Conservation (phyloP, 2,888 invertebrate species). For the Falcaria lacertinaria region DNA sequence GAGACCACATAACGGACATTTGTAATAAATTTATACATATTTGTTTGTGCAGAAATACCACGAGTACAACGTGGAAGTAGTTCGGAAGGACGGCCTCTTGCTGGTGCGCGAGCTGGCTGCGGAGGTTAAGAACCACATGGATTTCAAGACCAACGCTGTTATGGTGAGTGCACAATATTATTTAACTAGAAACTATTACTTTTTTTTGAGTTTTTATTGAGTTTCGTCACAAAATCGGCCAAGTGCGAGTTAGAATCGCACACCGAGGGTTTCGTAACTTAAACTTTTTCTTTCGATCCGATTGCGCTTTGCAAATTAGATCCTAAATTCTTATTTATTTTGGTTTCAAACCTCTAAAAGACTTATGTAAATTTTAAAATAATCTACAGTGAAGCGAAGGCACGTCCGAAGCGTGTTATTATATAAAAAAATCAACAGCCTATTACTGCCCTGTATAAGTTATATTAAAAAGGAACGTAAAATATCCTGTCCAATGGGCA, state of each 20-base stretch:
- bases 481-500: conserved; percentile 27
- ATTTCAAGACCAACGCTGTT: conserved; percentile 94
- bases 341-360: too few relatives aligned
- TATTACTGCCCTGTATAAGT: conserved; percentile 2
- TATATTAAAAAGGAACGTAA: conserved; percentile 19
- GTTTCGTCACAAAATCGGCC: too few relatives aligned
- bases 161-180: conserved; percentile 91
- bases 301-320: too few relatives aligned
- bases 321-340: too few relatives aligned
- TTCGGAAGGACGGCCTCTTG: conserved; percentile 90
- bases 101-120: conserved; percentile 92
- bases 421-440: neutral
- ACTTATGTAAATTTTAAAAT: neutral
- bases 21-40: conserved; percentile 5
- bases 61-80: conserved; percentile 87
- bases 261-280: too few relatives aligned
- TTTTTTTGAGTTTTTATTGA: too few relatives aligned
- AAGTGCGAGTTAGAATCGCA: too few relatives aligned
- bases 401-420: neutral
- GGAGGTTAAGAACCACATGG: conserved; percentile 96
- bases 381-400: neutral
- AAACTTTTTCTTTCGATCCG: too few relatives aligned
- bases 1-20: too few relatives aligned
- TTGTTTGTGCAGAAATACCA: conserved; percentile 85
- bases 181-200: too few relatives aligned